A percentile compares a stretch with the other conserved stretches of the same genome.
Evolutionary conservation across 2,888 invertebrate genomes (phyloP).

Genomic region (Idaea biselata): DNA sequence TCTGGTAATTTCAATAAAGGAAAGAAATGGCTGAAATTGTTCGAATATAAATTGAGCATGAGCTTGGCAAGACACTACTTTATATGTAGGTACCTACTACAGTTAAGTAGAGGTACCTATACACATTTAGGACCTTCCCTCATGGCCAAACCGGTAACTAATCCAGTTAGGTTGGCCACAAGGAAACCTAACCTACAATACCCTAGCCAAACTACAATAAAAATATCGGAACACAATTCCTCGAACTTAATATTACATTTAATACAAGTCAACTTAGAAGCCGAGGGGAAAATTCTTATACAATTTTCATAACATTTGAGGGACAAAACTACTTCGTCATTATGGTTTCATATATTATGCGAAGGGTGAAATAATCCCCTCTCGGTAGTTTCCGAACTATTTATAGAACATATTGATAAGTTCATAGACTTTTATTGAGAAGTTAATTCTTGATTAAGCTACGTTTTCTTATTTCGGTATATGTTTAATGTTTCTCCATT

Average conservation of each 20-base stretch:
- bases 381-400: slow-evolving; percentile 26
- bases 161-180: too few relatives aligned
- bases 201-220: too few relatives aligned
- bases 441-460: background rate
- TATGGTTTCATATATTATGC: background rate
- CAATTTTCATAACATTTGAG: slow-evolving; percentile 5
- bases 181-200: too few relatives aligned
- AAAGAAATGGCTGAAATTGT: background rate
- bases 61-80: too few relatives aligned
- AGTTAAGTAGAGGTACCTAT: too few relatives aligned
- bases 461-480: background rate
- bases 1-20: background rate
- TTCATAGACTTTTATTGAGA: slow-evolving; percentile 26
- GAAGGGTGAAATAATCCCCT: slow-evolving; percentile 35
- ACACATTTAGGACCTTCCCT: too few relatives aligned
- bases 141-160: too few relatives aligned
- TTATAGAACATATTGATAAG: slow-evolving; percentile 25
- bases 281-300: background rate
- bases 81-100: too few relatives aligned
- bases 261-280: background rate
- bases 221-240: too few relatives aligned
- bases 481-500: background rate
- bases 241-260: background rate
- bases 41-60: too few relatives aligned
- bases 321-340: slow-evolving; percentile 2